Base-by-base conservation (phyloP, 1,140 invertebrate species). In the Drosophila pallidifrons region DNA sequence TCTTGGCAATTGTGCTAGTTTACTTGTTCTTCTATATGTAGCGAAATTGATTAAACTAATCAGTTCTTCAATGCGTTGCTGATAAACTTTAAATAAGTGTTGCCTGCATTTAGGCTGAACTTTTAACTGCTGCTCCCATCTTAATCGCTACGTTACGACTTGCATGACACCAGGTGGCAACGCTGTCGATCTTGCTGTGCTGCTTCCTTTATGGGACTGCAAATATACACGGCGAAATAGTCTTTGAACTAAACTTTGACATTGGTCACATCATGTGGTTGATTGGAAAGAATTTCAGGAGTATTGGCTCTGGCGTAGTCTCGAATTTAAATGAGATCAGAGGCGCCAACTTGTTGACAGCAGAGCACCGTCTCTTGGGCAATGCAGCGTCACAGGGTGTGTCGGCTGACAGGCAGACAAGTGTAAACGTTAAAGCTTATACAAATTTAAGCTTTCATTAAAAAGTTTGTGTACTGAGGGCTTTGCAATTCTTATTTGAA, bases 21-120 rank as follows among this genome's bases (percentile, higher is more conserved):
- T 11, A 10, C 11, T n/a, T 30, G 20, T 30, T 49, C 20, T 54
- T 54, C 51, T 54, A 32, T 35, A 7, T 54, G 51, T 54, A 35
- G 15, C 13, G 20, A 30, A 32, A 32, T 32, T 54, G 3, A 13
- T 35, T 52, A 54, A 54, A 35, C 51, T 35, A 15, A 32, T 54
- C 51, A 52, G 11, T 54, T 8, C 10, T 54, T 32, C 13, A 32
- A 13, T n/a, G 10, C 11, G n/a, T 54, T 32, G 28, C 28, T 15
- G 6, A 15, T 43, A 15, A 20, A 20, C 11, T 30, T 52, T 57
- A 57, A 15, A 32, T 7, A 54, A 35, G 2, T 41, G 54, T 57
- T 41, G 54, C 54, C 8, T 57, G 15, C 35, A 41, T 57, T 57
- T 57, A 57, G 54, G 54, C 54, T 38, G 54, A 20, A 8, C 10